Conservation (phyloP, 2,888 invertebrate species). For the Dyspetes luteomarginatus region DNA sequence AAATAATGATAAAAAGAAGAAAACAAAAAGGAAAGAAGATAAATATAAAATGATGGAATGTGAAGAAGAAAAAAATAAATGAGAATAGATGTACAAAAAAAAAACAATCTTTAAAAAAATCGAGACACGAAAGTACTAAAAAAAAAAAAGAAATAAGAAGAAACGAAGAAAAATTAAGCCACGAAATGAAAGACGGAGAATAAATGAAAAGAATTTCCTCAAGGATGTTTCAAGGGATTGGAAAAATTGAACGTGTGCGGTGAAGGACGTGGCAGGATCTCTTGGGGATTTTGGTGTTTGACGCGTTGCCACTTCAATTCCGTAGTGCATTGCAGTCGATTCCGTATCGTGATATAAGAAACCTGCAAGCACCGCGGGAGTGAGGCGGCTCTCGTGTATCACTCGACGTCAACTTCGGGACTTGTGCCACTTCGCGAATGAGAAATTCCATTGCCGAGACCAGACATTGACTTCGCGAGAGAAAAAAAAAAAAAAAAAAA, state of each 20-base stretch:
- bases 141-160: conserved; percentile 38
- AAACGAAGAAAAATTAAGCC: conserved; percentile 43
- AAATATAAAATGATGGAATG: conserved; percentile 1
- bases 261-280: neutral
- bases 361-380: conserved; percentile 98
- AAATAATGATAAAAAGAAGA: too few species aligned
- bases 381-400: conserved; percentile 87
- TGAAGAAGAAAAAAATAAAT: too few species aligned
- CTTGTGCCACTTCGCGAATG: neutral
- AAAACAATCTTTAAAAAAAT: too few species aligned
- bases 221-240: conserved; percentile 14
- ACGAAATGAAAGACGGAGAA: conserved; percentile 52
- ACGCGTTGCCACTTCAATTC: conserved; percentile 93
- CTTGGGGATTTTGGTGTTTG: conserved; percentile 55
- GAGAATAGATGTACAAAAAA: too few species aligned
- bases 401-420: conserved; percentile 70
- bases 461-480: neutral
- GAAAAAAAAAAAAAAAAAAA: neutral
- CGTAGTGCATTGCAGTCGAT: conserved; percentile 98
- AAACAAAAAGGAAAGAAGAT: conserved; percentile 1
- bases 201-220: neutral
- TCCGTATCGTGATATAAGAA: conserved; percentile 84
- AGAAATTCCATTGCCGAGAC: neutral
- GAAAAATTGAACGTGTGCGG: conserved; percentile 21
- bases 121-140: neutral